phyloP scores from a whole-genome alignment of 2,113 vertebrate species.

The Anoplopoma fimbria region DNA sequence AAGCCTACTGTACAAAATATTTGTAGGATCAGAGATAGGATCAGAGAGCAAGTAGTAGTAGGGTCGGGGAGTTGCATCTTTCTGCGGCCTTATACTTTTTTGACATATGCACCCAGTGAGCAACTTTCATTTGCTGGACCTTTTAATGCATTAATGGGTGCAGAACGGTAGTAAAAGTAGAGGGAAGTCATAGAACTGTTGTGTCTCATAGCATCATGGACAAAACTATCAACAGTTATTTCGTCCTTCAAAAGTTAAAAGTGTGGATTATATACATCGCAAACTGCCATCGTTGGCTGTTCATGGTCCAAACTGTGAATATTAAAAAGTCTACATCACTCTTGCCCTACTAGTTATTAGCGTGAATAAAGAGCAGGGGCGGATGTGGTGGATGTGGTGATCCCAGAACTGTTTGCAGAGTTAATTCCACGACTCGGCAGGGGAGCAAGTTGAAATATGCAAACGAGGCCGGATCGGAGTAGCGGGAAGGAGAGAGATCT shows the following conservation, averaged over 20 bases:
- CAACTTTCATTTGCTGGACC: neutral
- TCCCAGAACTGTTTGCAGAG: slow-evolving; percentile 57
- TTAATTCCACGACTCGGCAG: slow-evolving; percentile 54
- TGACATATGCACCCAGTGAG: neutral
- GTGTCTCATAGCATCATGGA: neutral
- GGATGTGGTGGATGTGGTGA: slow-evolving; percentile 19
- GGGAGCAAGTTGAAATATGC: slow-evolving; percentile 63
- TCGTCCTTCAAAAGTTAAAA: neutral
- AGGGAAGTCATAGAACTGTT: neutral
- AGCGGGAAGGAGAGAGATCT: slow-evolving; percentile 48
- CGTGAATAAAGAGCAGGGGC: neutral
- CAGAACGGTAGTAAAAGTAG: neutral
- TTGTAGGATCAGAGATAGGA: neutral
- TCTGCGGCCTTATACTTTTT: neutral
- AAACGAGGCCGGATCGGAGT: slow-evolving; percentile 67
- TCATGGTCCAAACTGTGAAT: neutral
- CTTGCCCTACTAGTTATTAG: slow-evolving; percentile 2
- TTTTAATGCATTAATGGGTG: neutral
- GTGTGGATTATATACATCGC: neutral
- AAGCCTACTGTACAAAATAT: neutral
- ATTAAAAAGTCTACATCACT: slow-evolving; percentile 4
- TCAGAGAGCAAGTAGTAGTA: neutral
- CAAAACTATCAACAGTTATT: neutral
- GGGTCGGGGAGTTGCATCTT: neutral
- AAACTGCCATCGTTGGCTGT: neutral